Evolutionary conservation across 2,113 vertebrate species (phyloP), one percentile per base, ranked within the genome.

Genomic region (Hippocampus comes): DNA sequence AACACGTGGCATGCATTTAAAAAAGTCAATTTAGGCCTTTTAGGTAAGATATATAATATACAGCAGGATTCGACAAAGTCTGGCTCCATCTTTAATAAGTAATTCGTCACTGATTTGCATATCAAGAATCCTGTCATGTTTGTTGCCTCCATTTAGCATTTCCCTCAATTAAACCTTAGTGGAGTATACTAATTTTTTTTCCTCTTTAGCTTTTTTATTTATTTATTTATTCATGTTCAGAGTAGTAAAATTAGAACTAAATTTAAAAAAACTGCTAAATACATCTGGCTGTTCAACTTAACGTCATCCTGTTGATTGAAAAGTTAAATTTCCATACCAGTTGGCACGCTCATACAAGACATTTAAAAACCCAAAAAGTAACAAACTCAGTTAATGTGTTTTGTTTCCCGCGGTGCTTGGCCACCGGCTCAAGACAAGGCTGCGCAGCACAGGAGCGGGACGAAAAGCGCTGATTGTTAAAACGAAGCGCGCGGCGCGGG

Each of bases 391-490:
- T 46, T 75, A 85, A 86, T 87, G 77, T 77, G 67, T 84, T 90
- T 85, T 80, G 79, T 49, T 65, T 80, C 80, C 73, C 56, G 74
- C 80, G 71, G 83, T 53, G 72, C 74, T 48, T 78, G 72, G 42
- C 82, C 82, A 42, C 71, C 18, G 73, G 81, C 70, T 53, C 76
- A 76, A 76, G 71, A 60, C 77, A 63, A 57, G 78, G 66, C 82
- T 85, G 81, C 74, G 84, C 78, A 56, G 75, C 81, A 73, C 79
- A 78, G 85, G 87, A 87, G 84, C 88, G 71, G 74, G 87, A 82
- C 87, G 71, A 86, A 90, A 89, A 85, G 74, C 82, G 82, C 82
- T 84, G 86, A 88, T 86, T 78, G 80, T 90, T 84, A 78, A 88
- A 91, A 85, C 73, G 30, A 66, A 53, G 46, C 53, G 67, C 51